A percentile compares a stretch with the other conserved stretches of the same genome.
Evolutionary conservation across 2,888 invertebrate genomes (phyloP).

Genomic region (Teinopalpus imperialis): DNA sequence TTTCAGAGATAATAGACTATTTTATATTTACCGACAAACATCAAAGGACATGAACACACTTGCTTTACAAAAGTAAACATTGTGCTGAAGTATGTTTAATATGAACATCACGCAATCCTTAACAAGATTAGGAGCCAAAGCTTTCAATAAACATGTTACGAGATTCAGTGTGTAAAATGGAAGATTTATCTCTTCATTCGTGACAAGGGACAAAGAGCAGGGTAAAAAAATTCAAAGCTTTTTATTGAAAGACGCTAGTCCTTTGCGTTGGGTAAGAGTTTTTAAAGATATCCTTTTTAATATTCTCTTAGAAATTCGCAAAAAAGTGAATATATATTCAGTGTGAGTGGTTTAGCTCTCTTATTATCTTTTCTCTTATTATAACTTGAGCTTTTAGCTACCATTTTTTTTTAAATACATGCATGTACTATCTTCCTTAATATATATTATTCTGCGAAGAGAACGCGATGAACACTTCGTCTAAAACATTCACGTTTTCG

Average conservation of each 20-base stretch:
- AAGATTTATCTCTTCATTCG: conserved; percentile 58
- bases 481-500: conserved; percentile 37
- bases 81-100: conserved; percentile 25
- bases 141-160: conserved; percentile 66
- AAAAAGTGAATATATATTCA: conserved; percentile 39
- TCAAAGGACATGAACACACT: no score
- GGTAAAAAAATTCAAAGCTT: conserved; percentile 65
- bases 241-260: conserved; percentile 61
- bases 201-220: conserved; percentile 42
- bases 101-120: conserved; percentile 37
- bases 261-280: conserved; percentile 53
- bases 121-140: conserved; percentile 48
- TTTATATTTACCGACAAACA: no score
- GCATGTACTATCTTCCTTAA: no score
- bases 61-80: no score
- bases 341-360: conserved; percentile 3
- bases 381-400: not conserved
- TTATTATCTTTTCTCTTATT: conserved; percentile 7
- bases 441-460: conserved; percentile 7
- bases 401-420: no score
- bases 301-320: conserved; percentile 47
- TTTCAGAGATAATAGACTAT: no score
- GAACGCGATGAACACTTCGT: conserved; percentile 17
- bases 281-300: conserved; percentile 59
- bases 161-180: conserved; percentile 60